Evolutionary conservation across 2,113 vertebrate genomes (phyloP), one percentile per base, ranked within the genome.

Genomic region (Gallinago paraguaiae): DNA sequence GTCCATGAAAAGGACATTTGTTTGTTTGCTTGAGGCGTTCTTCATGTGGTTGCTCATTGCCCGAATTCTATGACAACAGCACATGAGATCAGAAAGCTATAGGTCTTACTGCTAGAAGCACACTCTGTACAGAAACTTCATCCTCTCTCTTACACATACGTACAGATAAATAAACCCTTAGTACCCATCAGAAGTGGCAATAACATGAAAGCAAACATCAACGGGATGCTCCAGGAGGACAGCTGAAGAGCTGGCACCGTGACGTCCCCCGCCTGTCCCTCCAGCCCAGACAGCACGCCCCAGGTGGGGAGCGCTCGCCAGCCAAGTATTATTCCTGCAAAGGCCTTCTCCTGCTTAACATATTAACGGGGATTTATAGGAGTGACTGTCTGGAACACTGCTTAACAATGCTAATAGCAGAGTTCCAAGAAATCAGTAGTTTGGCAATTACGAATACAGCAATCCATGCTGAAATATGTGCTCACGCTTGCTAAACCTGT

Each of bases 371-470:
- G 92, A 95, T 96, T 96, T 94, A 93, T 80, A 92, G 76, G 50
- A 90, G 75, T 11, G 91, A 93, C 88, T 89, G 83, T 93, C 94
- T 95, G 92, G 96, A 96, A 94, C 79, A 48, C 48, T 59, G 86
- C 80, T 95, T 91, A 94, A 94, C 93, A 89, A 78, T 57, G 77
- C 39, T 87, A 92, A 92, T 24, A 92, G 91, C 81, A 71, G 65
- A 95, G 93, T 94, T 92, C 94, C 91, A 91, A 97, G 89, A 95
- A 96, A 87, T 92, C 69, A 50, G 61, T 75, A 91, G 65, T 92
- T 92, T 91, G 93, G 95, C 93, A 91, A 89, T 68, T 69, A 61
- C 67, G 87, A 84, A 91, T 63, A 28, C 46, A 82, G 93, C 86
- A 85, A n/a, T 45, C 37, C 39, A 45, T 0, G 6, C 74, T 81